A percentile compares a stretch with the other conserved stretches of the same genome.
These are phyloP conservation scores for Vulpes vulpes DNA, from an alignment of 2,113 vertebrate species.

Conservation along the genomic window DNA sequence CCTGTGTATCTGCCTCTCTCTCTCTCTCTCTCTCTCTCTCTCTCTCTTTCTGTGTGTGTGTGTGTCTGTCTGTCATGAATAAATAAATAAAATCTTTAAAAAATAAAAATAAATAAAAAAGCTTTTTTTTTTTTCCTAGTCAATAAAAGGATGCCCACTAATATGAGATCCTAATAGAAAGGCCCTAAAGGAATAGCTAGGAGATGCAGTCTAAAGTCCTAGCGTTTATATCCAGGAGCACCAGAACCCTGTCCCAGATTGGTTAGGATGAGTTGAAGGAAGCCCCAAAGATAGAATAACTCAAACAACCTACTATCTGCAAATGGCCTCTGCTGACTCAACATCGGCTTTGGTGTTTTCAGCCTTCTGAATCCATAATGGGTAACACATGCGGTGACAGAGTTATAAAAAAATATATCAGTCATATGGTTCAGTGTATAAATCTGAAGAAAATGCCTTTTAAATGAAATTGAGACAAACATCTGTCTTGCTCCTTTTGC, in stretches of 20 bases:
- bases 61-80: no score
- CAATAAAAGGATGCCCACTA: not conserved
- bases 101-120: no score
- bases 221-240: not conserved
- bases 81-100: no score
- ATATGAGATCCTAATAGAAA: not conserved
- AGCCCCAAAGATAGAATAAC: not conserved
- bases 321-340: not conserved
- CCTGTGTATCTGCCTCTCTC: no score
- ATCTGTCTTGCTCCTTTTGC: slow-evolving; percentile 68
- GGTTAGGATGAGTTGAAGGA: not conserved
- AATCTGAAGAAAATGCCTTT: slow-evolving; percentile 68
- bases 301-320: not conserved
- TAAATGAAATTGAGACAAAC: slow-evolving; percentile 66
- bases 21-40: no score
- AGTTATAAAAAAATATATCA: not conserved
- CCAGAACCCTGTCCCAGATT: not conserved
- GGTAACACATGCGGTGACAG: slow-evolving; percentile 48
- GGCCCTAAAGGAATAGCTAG: not conserved
- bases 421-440: slow-evolving; percentile 46
- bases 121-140: not conserved
- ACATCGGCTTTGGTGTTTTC: not conserved
- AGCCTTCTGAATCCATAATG: slow-evolving; percentile 57
- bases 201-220: not conserved
- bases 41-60: no score